Conservation (phyloP, 2,888 invertebrate species). For the Rhimphoctona megacephalus region DNA sequence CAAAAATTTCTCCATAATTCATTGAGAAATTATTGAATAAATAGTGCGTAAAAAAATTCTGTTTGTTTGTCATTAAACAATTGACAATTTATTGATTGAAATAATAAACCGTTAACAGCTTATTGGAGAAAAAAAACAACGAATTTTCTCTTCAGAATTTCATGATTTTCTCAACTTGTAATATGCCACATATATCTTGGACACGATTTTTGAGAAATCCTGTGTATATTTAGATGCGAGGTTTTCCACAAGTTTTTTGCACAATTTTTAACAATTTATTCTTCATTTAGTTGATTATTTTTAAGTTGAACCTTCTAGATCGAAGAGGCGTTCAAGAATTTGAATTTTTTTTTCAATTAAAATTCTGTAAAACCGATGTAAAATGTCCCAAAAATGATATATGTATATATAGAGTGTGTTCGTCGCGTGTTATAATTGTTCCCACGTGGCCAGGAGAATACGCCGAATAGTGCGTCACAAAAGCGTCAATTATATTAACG, state of each 20-base stretch:
- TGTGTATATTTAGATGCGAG: constrained; percentile 2
- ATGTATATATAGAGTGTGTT: background rate
- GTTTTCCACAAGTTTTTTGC: constrained; percentile 15
- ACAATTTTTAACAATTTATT: background rate
- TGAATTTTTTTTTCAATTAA: background rate
- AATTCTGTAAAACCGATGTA: background rate
- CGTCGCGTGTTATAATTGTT: constrained; percentile 36
- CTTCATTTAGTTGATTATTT: background rate
- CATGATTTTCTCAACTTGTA: background rate
- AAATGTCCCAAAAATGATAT: background rate
- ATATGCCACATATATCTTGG: background rate
- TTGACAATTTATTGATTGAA: background rate
- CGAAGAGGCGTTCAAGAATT: background rate
- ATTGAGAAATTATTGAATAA: too few relatives aligned
- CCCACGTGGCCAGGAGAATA: constrained; percentile 40
- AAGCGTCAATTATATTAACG: constrained; percentile 71
- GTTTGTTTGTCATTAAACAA: background rate
- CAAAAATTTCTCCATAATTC: too few relatives aligned
- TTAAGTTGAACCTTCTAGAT: background rate
- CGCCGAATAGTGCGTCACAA: constrained; percentile 65
- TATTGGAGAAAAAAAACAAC: background rate
- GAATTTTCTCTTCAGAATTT: background rate
- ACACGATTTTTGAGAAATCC: background rate
- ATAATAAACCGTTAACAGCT: background rate
- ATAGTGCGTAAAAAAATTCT: too few relatives aligned